A percentile compares a stretch with the other conserved stretches of the same genome.
Conservation (phyloP, 2,888 invertebrate genomes). For the Macrophya annulata region DNA sequence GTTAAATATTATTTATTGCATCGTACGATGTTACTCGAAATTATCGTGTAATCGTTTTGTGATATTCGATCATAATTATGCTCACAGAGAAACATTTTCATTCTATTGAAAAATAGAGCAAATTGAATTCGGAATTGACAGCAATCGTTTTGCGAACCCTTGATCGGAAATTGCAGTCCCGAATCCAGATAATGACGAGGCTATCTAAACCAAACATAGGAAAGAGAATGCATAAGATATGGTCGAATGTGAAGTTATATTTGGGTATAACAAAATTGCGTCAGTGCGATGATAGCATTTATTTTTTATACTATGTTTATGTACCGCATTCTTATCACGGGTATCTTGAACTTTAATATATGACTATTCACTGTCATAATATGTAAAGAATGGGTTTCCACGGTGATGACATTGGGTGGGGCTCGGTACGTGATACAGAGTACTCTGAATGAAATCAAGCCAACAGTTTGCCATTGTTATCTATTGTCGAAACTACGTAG, state of each 20-base stretch:
- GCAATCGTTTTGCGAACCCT: too few species aligned
- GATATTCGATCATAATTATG: too few species aligned
- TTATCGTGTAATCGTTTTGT: background rate
- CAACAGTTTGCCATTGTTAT: background rate
- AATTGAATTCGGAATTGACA: background rate
- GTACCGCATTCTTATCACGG: conserved; percentile 24
- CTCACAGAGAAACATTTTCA: background rate
- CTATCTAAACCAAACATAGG: background rate
- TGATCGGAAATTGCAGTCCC: background rate
- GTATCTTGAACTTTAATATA: conserved; percentile 29
- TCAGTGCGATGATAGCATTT: background rate
- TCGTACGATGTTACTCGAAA: background rate
- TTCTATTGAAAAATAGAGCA: background rate
- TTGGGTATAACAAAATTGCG: conserved; percentile 2
- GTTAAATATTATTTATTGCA: background rate
- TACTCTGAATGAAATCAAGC: conserved; percentile 10
- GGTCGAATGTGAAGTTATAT: background rate
- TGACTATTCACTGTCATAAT: conserved; percentile 18
- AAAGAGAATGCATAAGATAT: background rate
- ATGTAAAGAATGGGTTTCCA: background rate
- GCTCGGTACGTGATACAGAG: background rate
- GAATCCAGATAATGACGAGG: background rate
- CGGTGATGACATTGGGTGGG: conserved; percentile 4
- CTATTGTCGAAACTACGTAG: background rate
- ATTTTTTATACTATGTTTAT: conserved; percentile 23